Percentiles rank a stretch among this genome's conserved stretches.
phyloP scores from a whole-genome alignment of 1,140 invertebrate genomes.

The Copidosoma floridanum region DNA sequence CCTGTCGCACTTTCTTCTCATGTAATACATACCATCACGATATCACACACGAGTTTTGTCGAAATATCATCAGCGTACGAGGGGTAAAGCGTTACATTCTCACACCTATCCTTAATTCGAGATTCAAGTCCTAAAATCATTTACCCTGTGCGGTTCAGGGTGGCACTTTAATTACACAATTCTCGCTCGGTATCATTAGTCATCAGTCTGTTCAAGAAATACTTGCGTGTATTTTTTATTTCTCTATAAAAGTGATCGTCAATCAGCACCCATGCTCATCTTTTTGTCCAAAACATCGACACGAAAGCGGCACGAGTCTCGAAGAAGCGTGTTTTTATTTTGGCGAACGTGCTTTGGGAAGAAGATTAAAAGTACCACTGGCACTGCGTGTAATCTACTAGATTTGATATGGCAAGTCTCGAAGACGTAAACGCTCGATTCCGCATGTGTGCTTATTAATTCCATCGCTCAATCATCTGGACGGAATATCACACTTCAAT shows the following conservation, averaged over 20 bases:
- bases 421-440: slow-evolving; percentile 6
- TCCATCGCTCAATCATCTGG: slow-evolving; percentile 1
- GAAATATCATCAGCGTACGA: slow-evolving; percentile 8
- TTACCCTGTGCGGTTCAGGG: background rate
- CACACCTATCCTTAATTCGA: slow-evolving; percentile 6
- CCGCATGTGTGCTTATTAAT: slow-evolving; percentile 2
- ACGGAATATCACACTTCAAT: slow-evolving; percentile 69
- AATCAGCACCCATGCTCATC: background rate
- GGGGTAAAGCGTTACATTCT: slow-evolving; percentile 10
- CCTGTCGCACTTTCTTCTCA: slow-evolving; percentile 1
- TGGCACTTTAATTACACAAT: slow-evolving; percentile 24
- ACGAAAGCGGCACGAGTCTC: slow-evolving; percentile 3
- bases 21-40: too few species aligned
- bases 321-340: slow-evolving; percentile 11
- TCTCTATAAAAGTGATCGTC: too few species aligned
- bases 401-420: slow-evolving; percentile 20
- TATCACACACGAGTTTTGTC: background rate
- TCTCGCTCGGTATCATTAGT: background rate
- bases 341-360: slow-evolving; percentile 21
- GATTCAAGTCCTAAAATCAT: slow-evolving; percentile 10
- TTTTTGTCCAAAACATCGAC: background rate
- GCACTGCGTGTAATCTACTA: slow-evolving; percentile 22
- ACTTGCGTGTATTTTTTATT: too few species aligned
- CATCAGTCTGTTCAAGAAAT: slow-evolving; percentile 1
- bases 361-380: slow-evolving; percentile 25